Evolutionary conservation across 92 coral and sea anemone genomes (phyloP), one percentile per base, ranked within the genome.

Genomic region (Ricordea florida): DNA sequence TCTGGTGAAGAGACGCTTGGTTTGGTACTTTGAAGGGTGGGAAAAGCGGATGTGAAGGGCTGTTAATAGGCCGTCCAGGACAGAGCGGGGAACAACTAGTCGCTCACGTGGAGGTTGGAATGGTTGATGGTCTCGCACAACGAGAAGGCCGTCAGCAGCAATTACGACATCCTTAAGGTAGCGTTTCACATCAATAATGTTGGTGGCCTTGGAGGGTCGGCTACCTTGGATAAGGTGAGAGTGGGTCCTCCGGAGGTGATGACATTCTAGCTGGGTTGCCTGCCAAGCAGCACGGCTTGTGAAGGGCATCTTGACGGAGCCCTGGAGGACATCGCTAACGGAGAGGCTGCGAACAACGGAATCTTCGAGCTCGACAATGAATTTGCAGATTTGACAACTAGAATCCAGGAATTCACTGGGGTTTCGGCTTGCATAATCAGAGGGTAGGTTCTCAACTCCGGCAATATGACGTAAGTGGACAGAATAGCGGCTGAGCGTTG

Each of bases 211-310:
- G 34, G 82, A 73, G 23, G 80, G 86, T 17, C 59, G 32, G 65
- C 65, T 61, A 8, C 80, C 86, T 41, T 80, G 70, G 50, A 45
- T 63, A 16, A 80, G 80, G 72, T 80, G 85, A 18, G 86, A 22
- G 53, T 73, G 77, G 17, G 63, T 47, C 4, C 82, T 50, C 29
- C 82, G 55, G 41, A 82, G 82, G 66, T 73, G 82, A 35, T 76
- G 52, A 46, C 82, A 64, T n/a, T 81, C 76, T 14, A 49, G 53
- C 47, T 72, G 87, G 21, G 75, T 53, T 6, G 81, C 62, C 20
- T 43, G 62, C 82, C 87, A 82, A 1, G 71, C 69, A 38, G 87
- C 74, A 28, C 79, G 66, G 64, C 79, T 80, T 13, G 83, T 77
- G 67, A 60, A 60, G 47, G 67, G 67, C 28, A 60, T 45, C 45